Conservation (phyloP, 2,113 vertebrate genomes). For the Chinchilla lanigera region DNA sequence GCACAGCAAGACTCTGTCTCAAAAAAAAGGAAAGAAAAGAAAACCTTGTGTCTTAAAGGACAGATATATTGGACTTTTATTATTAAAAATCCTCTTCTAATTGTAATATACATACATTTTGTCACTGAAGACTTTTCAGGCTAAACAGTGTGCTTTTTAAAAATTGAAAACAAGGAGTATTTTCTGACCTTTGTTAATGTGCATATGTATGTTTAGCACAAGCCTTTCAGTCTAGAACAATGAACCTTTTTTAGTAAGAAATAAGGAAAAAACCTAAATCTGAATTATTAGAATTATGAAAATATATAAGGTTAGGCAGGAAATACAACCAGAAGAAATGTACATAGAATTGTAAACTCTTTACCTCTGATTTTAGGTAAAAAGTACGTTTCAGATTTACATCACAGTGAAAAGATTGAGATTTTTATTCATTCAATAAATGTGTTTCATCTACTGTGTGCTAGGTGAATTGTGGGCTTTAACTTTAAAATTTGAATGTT, state of each 20-base stretch:
- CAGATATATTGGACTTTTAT: background rate
- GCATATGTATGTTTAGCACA: slow-evolving; percentile 1
- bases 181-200: slow-evolving; percentile 40
- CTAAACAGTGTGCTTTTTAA: slow-evolving; percentile 56
- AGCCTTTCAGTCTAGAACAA: slow-evolving; percentile 31
- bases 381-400: slow-evolving; percentile 31
- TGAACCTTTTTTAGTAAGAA: slow-evolving; percentile 58
- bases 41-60: slow-evolving; percentile 1
- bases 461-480: slow-evolving; percentile 19
- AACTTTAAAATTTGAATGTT: slow-evolving; percentile 18
- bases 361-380: slow-evolving; percentile 19
- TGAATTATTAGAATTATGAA: slow-evolving; percentile 32
- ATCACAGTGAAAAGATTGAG: background rate
- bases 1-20: too few species aligned
- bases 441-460: background rate
- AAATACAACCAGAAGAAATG: background rate
- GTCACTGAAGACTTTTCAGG: slow-evolving; percentile 24
- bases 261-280: background rate
- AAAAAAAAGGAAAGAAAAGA: too few species aligned
- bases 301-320: background rate
- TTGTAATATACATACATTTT: background rate
- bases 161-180: slow-evolving; percentile 44
- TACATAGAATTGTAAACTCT: background rate
- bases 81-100: slow-evolving; percentile 38
- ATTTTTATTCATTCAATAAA: background rate